Percentiles rank a stretch among this genome's conserved stretches.
Evolutionary conservation across 2,113 vertebrate genomes (phyloP).

Genomic region (Xiphophorus maculatus): DNA sequence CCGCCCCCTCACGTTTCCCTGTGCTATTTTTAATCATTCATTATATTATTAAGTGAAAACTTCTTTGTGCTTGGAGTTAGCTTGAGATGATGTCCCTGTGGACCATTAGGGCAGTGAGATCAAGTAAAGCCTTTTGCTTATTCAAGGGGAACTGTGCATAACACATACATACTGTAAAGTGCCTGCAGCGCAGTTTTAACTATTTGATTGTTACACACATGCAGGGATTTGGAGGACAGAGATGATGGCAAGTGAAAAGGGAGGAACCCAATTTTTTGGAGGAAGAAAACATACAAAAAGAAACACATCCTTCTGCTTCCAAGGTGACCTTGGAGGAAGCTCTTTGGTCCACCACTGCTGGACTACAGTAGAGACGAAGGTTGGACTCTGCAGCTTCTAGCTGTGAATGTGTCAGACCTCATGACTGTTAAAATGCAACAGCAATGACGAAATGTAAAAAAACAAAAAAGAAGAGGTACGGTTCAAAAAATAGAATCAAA

Average conservation of each 20-base stretch:
- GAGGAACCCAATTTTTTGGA: conserved; percentile 26
- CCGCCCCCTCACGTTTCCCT: conserved; percentile 8
- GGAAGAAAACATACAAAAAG: conserved; percentile 16
- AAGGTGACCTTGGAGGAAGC: conserved; percentile 65
- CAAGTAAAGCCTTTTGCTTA: conserved; percentile 72
- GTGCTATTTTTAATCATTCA: conserved; percentile 70
- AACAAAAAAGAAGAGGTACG: neutral
- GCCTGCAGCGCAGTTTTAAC: conserved; percentile 42
- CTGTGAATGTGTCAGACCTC: conserved; percentile 63
- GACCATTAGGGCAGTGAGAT: conserved; percentile 69
- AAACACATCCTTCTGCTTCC: conserved; percentile 11
- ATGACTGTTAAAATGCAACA: conserved; percentile 46
- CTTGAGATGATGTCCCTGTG: conserved; percentile 60
- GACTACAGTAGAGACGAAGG: conserved; percentile 41
- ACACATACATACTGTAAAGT: conserved; percentile 57
- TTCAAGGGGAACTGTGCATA: conserved; percentile 66
- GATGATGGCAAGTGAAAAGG: conserved; percentile 26
- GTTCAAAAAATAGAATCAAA: neutral
- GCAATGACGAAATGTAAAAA: conserved; percentile 18
- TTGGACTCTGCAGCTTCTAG: conserved; percentile 64
- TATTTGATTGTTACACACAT: conserved; percentile 35
- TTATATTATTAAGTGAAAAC: conserved; percentile 70
- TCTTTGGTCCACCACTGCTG: conserved; percentile 34
- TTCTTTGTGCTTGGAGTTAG: conserved; percentile 62
- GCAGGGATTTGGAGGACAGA: conserved; percentile 27